Conservation (phyloP, 2,797 vertebrate genomes). For the Apogon talboti region DNA sequence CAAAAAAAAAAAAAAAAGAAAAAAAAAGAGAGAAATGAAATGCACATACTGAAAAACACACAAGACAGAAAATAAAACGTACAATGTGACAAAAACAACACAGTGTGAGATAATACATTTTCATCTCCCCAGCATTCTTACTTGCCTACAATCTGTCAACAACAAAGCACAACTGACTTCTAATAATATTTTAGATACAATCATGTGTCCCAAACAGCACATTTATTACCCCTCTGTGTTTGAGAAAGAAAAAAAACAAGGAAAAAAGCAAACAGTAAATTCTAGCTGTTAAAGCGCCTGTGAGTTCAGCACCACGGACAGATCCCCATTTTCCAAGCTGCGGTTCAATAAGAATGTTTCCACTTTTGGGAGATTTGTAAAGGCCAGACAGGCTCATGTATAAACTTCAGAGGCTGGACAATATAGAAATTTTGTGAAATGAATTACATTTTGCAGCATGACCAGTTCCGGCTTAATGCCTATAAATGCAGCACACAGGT, state of each 20-base stretch:
- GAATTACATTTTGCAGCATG: slow-evolving; percentile 63
- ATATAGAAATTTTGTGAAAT: slow-evolving; percentile 60
- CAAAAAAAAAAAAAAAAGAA: background rate
- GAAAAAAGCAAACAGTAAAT: slow-evolving; percentile 40
- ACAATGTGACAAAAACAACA: slow-evolving; percentile 7
- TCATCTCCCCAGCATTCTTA: slow-evolving; percentile 27
- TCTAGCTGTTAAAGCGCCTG: slow-evolving; percentile 36
- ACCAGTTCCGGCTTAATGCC: slow-evolving; percentile 54
- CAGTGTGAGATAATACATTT: slow-evolving; percentile 26
- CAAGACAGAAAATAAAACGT: slow-evolving; percentile 12
- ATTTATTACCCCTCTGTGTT: slow-evolving; percentile 50
- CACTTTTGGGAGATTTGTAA: slow-evolving; percentile 60
- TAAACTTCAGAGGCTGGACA: slow-evolving; percentile 57
- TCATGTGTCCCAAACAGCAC: slow-evolving; percentile 32
- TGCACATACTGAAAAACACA: background rate
- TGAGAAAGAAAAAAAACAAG: slow-evolving; percentile 7
- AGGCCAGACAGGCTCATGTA: slow-evolving; percentile 52
- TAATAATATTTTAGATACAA: slow-evolving; percentile 41
- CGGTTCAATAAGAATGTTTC: slow-evolving; percentile 37
- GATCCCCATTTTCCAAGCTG: slow-evolving; percentile 35
- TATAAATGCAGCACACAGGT: slow-evolving; percentile 54
- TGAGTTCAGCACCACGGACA: slow-evolving; percentile 70
- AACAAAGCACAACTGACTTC: slow-evolving; percentile 35
- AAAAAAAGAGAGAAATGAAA: slow-evolving; percentile 4
- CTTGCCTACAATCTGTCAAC: slow-evolving; percentile 37